Percentiles rank a stretch among this genome's conserved stretches.
Conservation (phyloP, 2,113 vertebrate genomes). For the Macrotis lagotis region DNA sequence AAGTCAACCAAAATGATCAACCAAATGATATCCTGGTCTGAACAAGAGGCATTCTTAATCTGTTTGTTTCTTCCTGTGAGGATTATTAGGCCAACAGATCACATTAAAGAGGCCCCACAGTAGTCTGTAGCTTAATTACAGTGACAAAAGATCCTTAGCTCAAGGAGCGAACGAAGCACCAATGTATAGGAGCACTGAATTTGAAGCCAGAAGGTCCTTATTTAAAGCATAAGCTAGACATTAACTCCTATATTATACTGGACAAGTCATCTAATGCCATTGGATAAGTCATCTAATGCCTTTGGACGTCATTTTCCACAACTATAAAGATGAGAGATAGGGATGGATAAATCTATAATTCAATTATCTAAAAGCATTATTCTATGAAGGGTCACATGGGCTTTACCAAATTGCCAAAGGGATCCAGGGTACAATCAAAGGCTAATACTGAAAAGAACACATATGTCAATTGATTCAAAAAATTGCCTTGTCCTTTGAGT, state of each 20-base stretch:
- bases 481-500: not conserved
- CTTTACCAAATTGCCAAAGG: not conserved
- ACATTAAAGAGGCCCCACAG: not conserved
- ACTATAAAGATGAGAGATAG: not conserved
- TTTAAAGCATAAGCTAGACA: not conserved
- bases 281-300: not conserved
- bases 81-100: not conserved
- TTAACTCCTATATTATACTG: not conserved
- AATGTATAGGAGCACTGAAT: not conserved
- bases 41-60: not conserved
- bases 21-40: not conserved
- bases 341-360: not conserved
- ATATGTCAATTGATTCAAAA: not conserved
- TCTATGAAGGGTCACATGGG: not conserved
- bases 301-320: not conserved
- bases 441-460: not conserved
- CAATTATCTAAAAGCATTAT: not conserved
- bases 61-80: not conserved
- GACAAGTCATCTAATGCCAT: not conserved
- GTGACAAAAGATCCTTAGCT: not conserved
- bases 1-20: not conserved
- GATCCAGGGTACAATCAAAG: not conserved
- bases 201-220: not conserved
- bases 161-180: not conserved
- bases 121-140: not conserved